Conservation (phyloP, 2,113 vertebrate species). For the Etia nguti region DNA sequence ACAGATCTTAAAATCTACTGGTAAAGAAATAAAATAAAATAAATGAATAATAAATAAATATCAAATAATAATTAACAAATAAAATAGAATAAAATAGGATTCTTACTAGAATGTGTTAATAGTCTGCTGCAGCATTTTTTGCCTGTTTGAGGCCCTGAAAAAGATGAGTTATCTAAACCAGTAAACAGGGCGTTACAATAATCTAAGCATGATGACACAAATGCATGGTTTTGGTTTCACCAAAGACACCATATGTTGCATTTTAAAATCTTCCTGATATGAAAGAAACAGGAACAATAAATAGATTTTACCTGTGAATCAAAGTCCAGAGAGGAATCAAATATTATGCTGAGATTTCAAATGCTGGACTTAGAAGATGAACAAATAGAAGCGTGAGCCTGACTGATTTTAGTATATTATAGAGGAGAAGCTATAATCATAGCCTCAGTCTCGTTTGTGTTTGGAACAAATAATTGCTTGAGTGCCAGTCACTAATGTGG, state of each 20-base stretch:
- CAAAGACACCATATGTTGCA: background rate
- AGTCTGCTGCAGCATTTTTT: background rate
- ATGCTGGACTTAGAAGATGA: background rate
- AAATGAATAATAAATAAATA: background rate
- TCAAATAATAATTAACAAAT: too few species aligned
- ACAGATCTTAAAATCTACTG: background rate
- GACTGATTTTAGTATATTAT: background rate
- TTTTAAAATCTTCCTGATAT: background rate
- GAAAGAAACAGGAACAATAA: background rate
- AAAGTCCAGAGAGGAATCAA: background rate
- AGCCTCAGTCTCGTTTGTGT: background rate
- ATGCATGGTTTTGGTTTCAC: background rate
- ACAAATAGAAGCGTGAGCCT: background rate
- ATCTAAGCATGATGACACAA: background rate
- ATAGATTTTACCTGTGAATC: background rate
- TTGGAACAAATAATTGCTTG: background rate
- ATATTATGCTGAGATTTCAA: background rate
- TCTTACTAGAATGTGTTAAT: too few species aligned
- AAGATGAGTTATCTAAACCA: background rate
- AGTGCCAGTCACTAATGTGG: background rate
- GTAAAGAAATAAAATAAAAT: background rate
- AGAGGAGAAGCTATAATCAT: background rate
- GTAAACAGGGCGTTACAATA: background rate
- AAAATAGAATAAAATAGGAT: too few species aligned
- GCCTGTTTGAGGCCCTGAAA: background rate